phyloP scores from a whole-genome alignment of 2,888 invertebrate genomes.

The Ormyrus rosae region DNA sequence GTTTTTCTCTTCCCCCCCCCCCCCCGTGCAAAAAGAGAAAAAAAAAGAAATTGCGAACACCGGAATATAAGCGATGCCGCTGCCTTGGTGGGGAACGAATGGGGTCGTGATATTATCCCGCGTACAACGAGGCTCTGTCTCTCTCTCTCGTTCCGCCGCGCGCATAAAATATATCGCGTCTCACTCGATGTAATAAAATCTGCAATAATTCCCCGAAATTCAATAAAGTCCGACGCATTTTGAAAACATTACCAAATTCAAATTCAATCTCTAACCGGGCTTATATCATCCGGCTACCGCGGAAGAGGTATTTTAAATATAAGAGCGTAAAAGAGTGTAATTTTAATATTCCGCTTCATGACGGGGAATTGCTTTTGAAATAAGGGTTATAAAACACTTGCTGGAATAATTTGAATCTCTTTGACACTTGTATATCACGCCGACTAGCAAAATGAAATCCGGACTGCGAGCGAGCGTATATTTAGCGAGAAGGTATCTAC shows the following conservation, averaged over 20 bases:
- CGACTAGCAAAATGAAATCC: too few relatives aligned
- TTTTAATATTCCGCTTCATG: too few relatives aligned
- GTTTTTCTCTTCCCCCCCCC: neutral
- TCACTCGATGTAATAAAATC: conserved; percentile 44
- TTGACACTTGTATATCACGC: too few relatives aligned
- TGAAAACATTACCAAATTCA: conserved; percentile 42
- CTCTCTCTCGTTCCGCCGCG: neutral
- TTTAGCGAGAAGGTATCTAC: too few relatives aligned
- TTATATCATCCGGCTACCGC: too few relatives aligned
- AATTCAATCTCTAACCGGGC: conserved; percentile 31
- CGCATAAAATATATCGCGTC: conserved; percentile 30
- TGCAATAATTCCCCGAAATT: conserved; percentile 48
- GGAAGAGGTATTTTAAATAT: too few relatives aligned
- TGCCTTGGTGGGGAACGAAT: conserved; percentile 24
- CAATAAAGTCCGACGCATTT: conserved; percentile 45
- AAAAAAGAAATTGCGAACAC: conserved; percentile 27
- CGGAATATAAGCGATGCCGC: neutral
- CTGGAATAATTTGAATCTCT: too few relatives aligned
- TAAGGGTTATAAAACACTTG: too few relatives aligned
- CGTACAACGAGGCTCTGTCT: neutral
- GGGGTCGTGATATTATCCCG: conserved; percentile 39
- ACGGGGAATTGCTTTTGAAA: too few relatives aligned
- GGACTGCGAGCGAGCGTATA: too few relatives aligned
- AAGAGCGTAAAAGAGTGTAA: too few relatives aligned
- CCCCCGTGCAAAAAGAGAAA: neutral